Evolutionary conservation across 2,797 vertebrate genomes (phyloP).

Genomic region (Pelochelys cantorii): DNA sequence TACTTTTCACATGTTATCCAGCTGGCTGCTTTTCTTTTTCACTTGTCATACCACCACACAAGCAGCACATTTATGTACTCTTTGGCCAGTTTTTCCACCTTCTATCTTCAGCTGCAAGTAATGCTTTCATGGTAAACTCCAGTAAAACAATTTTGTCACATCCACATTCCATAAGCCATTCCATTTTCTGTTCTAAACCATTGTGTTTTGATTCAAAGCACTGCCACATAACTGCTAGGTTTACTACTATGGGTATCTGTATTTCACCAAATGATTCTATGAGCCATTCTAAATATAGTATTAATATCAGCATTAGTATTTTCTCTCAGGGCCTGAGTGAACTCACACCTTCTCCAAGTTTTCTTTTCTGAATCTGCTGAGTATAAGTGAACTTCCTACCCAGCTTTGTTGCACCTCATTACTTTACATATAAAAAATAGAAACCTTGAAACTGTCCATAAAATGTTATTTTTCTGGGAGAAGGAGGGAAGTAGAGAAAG

Average conservation of each 20-base stretch:
- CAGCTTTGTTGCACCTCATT: not conserved
- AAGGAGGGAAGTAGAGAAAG: not conserved
- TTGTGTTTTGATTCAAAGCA: conserved; percentile 24
- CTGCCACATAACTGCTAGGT: conserved; percentile 17
- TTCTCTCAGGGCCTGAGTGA: not conserved
- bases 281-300: not conserved
- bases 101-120: conserved; percentile 30
- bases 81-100: conserved; percentile 1
- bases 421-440: not conserved
- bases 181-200: conserved; percentile 13
- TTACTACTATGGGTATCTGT: conserved; percentile 12
- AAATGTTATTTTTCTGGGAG: not conserved
- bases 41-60: not conserved
- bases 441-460: not conserved
- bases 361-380: not conserved
- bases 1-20: conserved; percentile 3
- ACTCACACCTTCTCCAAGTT: not conserved
- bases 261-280: conserved; percentile 17
- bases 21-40: conserved; percentile 26
- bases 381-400: not conserved
- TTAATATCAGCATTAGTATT: conserved; percentile 18
- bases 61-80: conserved; percentile 30
- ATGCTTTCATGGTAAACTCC: conserved; percentile 2
- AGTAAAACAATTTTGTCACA: conserved; percentile 39
- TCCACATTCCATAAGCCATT: not conserved